Conservation (phyloP, 2,113 vertebrate species). For the Podarcis cretensis region DNA sequence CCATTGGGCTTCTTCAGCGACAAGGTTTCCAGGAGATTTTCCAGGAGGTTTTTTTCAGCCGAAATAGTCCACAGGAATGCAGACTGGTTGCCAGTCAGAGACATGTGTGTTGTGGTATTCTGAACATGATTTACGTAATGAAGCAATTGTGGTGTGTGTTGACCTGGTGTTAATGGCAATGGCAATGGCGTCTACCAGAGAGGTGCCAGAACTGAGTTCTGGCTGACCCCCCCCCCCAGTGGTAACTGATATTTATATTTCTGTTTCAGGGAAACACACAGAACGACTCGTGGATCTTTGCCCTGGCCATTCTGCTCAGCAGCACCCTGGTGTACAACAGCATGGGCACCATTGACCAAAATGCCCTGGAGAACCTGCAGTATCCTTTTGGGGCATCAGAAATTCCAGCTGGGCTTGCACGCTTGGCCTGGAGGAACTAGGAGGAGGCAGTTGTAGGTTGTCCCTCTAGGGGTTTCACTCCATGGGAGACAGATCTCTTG, state of each 20-base stretch:
- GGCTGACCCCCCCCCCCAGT: too few relatives aligned
- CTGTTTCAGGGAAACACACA: slow-evolving; percentile 33
- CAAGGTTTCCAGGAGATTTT: too few relatives aligned
- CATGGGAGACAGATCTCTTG: neutral
- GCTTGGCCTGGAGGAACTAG: neutral
- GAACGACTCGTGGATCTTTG: slow-evolving; percentile 56
- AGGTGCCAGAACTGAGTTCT: too few relatives aligned
- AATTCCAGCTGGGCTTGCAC: neutral
- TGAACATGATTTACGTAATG: too few relatives aligned
- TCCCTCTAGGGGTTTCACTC: neutral
- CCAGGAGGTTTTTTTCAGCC: too few relatives aligned
- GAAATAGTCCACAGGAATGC: too few relatives aligned
- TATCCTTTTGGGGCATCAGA: slow-evolving; percentile 36
- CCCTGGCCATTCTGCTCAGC: slow-evolving; percentile 64
- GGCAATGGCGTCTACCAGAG: too few relatives aligned
- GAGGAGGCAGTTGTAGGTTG: neutral
- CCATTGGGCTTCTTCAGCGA: too few relatives aligned
- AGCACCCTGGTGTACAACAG: slow-evolving; percentile 70
- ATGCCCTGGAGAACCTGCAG: slow-evolving; percentile 47
- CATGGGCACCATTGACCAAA: slow-evolving; percentile 52
- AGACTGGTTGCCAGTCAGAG: too few relatives aligned
- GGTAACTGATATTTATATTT: neutral
- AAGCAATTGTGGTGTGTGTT: too few relatives aligned
- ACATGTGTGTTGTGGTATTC: too few relatives aligned
- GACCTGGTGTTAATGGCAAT: neutral